Conservation (phyloP, 2,888 invertebrate genomes). For the Strigamia maritima region DNA sequence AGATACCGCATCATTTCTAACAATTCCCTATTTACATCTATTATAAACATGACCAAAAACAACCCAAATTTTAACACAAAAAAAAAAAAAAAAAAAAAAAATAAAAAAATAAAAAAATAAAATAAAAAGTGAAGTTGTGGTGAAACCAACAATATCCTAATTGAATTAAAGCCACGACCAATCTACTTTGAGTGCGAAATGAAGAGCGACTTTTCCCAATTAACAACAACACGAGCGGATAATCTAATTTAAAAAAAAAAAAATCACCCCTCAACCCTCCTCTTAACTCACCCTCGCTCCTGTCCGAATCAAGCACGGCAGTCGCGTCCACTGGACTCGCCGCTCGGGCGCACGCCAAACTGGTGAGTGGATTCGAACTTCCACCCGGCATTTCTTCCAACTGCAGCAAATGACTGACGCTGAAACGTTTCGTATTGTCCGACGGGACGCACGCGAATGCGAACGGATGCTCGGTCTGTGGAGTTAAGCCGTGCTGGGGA, state of each 20-base stretch:
- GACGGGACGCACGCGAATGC: not conserved
- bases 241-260: not conserved
- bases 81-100: not conserved
- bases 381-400: constrained; percentile 38
- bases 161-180: not conserved
- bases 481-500: not conserved
- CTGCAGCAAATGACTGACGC: constrained; percentile 40
- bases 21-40: too few species aligned
- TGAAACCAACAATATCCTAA: not conserved
- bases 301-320: not conserved
- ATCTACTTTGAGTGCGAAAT: not conserved
- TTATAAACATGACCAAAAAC: too few species aligned
- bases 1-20: too few species aligned
- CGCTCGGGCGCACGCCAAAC: not conserved
- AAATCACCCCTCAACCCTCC: too few species aligned
- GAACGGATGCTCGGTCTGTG: not conserved
- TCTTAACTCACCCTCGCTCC: constrained; percentile 7
- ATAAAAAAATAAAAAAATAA: not conserved
- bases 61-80: too few species aligned
- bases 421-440: constrained; percentile 39
- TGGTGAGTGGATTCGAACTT: not conserved
- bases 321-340: not conserved
- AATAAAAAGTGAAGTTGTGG: not conserved
- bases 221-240: constrained; percentile 17
- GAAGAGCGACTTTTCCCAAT: not conserved